phyloP scores from a whole-genome alignment of 2,113 vertebrate species.

The Poeciliopsis retropinna region DNA sequence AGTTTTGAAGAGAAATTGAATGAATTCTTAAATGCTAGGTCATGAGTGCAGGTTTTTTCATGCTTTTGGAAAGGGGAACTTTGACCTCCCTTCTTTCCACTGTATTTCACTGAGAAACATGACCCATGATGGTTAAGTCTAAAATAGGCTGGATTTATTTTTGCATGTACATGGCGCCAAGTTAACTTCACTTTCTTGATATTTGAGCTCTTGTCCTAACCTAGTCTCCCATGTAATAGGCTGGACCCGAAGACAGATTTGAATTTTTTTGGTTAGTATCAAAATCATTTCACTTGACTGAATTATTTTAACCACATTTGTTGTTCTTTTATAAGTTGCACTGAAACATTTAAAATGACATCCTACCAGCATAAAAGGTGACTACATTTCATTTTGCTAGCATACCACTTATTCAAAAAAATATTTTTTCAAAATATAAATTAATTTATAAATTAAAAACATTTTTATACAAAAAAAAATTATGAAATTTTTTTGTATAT shows the following conservation, averaged over 20 bases:
- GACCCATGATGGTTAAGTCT: conserved; percentile 67
- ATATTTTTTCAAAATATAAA: neutral
- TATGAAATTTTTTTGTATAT: too few species aligned
- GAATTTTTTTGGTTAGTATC: conserved; percentile 30
- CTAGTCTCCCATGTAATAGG: conserved; percentile 60
- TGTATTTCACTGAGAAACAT: conserved; percentile 63
- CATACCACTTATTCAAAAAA: neutral
- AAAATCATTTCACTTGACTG: neutral
- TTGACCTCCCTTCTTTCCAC: conserved; percentile 49
- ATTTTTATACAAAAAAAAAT: too few species aligned
- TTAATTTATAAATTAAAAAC: too few species aligned
- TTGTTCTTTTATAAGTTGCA: conserved; percentile 21
- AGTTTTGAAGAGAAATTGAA: conserved; percentile 14
- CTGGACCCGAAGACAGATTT: conserved; percentile 50
- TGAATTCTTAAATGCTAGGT: conserved; percentile 5
- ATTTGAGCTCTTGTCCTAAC: conserved; percentile 66
- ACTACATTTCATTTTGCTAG: neutral
- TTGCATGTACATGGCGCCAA: conserved; percentile 67
- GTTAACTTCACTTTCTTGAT: conserved; percentile 80
- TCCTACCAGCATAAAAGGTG: conserved; percentile 13
- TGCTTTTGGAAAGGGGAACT: conserved; percentile 23
- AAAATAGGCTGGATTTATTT: conserved; percentile 80
- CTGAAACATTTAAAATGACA: neutral
- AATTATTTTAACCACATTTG: neutral
- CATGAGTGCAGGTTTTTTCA: conserved; percentile 8